A percentile compares a stretch with the other conserved stretches of the same genome.
Evolutionary conservation across 2,888 invertebrate genomes (phyloP).

Genomic region (Macroteleia sp.): DNA sequence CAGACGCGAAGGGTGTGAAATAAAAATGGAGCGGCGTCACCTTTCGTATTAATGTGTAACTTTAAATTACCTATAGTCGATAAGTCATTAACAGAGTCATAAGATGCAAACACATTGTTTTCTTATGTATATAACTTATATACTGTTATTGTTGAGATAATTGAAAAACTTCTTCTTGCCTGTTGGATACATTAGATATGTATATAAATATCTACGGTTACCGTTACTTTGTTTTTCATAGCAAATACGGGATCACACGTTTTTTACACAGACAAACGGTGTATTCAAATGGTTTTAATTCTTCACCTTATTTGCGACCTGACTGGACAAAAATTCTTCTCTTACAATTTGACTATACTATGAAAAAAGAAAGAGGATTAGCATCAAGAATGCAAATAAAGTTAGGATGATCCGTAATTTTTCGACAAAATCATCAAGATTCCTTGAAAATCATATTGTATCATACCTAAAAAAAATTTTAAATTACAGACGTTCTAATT

Average conservation of each 20-base stretch:
- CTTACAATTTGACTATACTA: no score
- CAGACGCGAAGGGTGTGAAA: constrained; percentile 23
- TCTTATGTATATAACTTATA: constrained; percentile 62
- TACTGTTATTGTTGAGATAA: constrained; percentile 60
- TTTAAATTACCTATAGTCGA: constrained; percentile 46
- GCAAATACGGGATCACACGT: constrained; percentile 17
- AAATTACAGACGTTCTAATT: no score
- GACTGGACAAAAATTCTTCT: no score
- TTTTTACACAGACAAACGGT: constrained; percentile 35
- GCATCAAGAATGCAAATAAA: no score
- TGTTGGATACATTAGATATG: constrained; percentile 59
- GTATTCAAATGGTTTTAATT: no score
- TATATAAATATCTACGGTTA: constrained; percentile 58
- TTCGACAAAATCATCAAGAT: no score
- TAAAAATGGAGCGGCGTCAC: constrained; percentile 40
- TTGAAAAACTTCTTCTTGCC: constrained; percentile 61
- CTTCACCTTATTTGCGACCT: no score
- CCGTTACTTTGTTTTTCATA: constrained; percentile 40
- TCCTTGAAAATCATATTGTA: no score
- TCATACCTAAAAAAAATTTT: no score
- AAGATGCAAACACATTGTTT: constrained; percentile 56
- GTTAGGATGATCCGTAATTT: no score
- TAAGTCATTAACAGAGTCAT: constrained; percentile 45
- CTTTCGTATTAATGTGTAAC: constrained; percentile 51
- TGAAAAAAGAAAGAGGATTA: no score